Percentiles rank a stretch among this genome's conserved stretches.
Conservation (phyloP, 2,797 vertebrate genomes). For the Triplophysa bombifrons region DNA sequence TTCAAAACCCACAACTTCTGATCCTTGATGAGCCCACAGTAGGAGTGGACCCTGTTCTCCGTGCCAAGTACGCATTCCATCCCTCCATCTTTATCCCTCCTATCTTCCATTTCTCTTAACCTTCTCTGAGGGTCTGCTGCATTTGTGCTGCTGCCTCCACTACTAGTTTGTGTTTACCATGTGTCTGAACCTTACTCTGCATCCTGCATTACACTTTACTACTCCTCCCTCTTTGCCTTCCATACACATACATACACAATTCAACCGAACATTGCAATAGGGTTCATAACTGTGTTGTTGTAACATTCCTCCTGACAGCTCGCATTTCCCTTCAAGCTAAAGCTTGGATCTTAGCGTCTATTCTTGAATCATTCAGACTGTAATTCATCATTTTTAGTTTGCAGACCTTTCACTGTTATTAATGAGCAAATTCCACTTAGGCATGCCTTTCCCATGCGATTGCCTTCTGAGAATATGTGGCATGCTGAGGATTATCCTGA, state of each 20-base stretch:
- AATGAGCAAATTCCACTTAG: neutral
- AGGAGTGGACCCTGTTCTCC: constrained; percentile 81
- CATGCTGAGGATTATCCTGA: constrained; percentile 20
- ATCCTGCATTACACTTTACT: neutral
- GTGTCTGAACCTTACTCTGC: neutral
- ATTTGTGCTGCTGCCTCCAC: neutral
- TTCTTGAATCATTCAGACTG: no score
- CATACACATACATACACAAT: neutral
- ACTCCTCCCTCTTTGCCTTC: neutral
- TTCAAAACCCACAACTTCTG: constrained; percentile 81
- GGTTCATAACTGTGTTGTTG: neutral
- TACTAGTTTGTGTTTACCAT: neutral
- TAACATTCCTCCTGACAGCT: neutral
- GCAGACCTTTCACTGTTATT: neutral
- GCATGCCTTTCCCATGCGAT: constrained; percentile 8
- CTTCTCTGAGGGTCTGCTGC: neutral
- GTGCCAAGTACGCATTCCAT: constrained; percentile 60
- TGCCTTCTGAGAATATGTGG: constrained; percentile 1
- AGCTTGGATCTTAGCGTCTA: no score
- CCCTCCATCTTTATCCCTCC: neutral
- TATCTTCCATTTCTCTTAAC: neutral
- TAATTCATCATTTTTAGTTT: neutral
- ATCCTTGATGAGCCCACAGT: constrained; percentile 83
- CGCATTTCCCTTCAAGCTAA: no score
- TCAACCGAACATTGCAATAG: neutral